Base-by-base conservation (phyloP, 2,797 vertebrate species). In the Aldrovandia affinis region DNA sequence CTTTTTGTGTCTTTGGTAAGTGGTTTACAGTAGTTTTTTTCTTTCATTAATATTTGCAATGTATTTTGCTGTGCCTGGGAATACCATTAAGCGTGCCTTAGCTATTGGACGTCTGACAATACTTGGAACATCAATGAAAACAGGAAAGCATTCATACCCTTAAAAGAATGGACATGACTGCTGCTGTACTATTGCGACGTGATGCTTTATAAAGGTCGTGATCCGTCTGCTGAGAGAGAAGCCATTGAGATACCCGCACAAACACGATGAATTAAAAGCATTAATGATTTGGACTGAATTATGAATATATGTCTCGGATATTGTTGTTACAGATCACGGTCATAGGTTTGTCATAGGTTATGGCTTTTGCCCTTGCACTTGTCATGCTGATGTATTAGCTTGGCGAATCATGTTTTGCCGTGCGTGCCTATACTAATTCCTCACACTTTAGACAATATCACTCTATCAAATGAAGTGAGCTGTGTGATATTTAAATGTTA, bases 11-110 rank as follows among this genome's bases (percentile, higher is more conserved):
- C 3, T 77, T 77, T n/a, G 39, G 0, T 73, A 42, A 22, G 33
- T 7, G 14, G 33, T 18, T 22, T 42, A 73, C 68, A 73, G 22
- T 73, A 0, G 0, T n/a, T 39, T 47, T 44, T 44, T 44, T 47
- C 42, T 47, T 77, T 44, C 42, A 77, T 77, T 39, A 47, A 77
- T 77, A 44, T 77, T 25, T 25, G 73, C 36, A 73, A 73, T 20
- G 33, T 22, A 42, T 20, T 39, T 73, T 7, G 36, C 33, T 73
- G 36, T 20, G 33, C 36, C 36, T 73, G 30, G 65, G 12, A 33
- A 36, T 14, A 7, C 22, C 10, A 63, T 63, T 63, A 63, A n/a
- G 59, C 28, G n/a, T 63, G 25, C 59, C 59, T 63, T 63, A 12
- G 63, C n/a, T 14, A 73, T 39, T 73, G 68, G 20, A 73, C 36